Evolutionary conservation across 1,140 invertebrate species (phyloP).

Genomic region (Cydia strobilella): DNA sequence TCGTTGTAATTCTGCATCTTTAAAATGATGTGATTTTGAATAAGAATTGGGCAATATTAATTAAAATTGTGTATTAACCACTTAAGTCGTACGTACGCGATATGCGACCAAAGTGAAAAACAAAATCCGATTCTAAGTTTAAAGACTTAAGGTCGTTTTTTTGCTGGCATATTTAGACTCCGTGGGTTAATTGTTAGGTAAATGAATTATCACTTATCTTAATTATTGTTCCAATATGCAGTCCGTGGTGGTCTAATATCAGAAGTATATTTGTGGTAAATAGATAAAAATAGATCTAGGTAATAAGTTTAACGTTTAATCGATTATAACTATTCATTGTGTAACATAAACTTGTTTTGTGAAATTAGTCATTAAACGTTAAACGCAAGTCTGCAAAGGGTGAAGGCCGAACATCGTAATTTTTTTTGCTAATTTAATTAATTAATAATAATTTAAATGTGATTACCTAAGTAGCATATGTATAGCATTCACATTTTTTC

Average conservation of each 20-base stretch:
- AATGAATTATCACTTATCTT: not conserved
- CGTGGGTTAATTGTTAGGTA: not conserved
- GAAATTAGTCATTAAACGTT: not conserved
- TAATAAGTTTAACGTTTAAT: not conserved
- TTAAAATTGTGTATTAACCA: not conserved
- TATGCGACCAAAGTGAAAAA: too few relatives aligned
- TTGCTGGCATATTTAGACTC: too few relatives aligned
- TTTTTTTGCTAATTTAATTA: too few relatives aligned
- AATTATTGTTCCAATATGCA: not conserved
- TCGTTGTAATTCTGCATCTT: too few relatives aligned
- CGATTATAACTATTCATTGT: not conserved
- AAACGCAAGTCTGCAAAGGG: too few relatives aligned
- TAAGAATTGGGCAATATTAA: slow-evolving; percentile 11
- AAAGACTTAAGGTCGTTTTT: too few relatives aligned
- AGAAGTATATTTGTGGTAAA: not conserved
- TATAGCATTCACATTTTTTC: too few relatives aligned
- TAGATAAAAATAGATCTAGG: not conserved
- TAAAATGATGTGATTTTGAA: not conserved
- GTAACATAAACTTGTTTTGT: not conserved
- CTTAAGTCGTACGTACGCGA: too few relatives aligned
- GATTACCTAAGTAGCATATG: too few relatives aligned
- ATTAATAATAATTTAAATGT: too few relatives aligned
- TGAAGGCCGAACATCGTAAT: too few relatives aligned
- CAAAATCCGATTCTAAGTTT: too few relatives aligned
- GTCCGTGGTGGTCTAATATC: slow-evolving; percentile 5